Percentiles rank a stretch among this genome's conserved stretches.
phyloP scores from a whole-genome alignment of 2,888 invertebrate species.

The Malachius bipustulatus region DNA sequence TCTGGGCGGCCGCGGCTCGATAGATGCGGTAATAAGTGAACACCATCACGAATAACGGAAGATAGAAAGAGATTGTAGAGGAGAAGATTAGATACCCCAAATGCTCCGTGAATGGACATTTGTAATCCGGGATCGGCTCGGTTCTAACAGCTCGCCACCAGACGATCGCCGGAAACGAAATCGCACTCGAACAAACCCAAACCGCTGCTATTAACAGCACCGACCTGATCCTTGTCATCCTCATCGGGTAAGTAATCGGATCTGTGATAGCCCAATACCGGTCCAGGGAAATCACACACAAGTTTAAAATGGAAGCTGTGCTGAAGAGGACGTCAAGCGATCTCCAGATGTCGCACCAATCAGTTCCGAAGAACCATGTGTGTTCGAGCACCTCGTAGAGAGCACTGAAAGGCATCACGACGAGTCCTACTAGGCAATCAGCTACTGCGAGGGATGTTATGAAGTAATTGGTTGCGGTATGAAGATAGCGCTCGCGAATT shows the following conservation, averaged over 20 bases:
- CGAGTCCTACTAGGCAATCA: constrained; percentile 88
- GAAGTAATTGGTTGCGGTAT: constrained; percentile 96
- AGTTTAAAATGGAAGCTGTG: constrained; percentile 92
- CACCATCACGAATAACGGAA: constrained; percentile 94
- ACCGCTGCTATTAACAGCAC: constrained; percentile 82
- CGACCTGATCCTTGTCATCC: constrained; percentile 83
- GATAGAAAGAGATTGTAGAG: constrained; percentile 94
- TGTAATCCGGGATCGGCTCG: constrained; percentile 67
- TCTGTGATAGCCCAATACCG: constrained; percentile 98
- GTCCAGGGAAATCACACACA: constrained; percentile 93
- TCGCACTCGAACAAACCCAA: constrained; percentile 93
- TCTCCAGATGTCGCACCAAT: constrained; percentile 97
- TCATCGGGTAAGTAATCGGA: constrained; percentile 92
- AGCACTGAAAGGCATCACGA: constrained; percentile 96
- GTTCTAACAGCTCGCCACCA: constrained; percentile 88
- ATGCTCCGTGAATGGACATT: constrained; percentile 95
- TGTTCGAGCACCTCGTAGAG: constrained; percentile 80
- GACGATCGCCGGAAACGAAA: constrained; percentile 95
- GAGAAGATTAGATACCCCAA: constrained; percentile 94
- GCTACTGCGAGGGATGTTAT: constrained; percentile 94
- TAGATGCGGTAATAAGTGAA: constrained; percentile 97
- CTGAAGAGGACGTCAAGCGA: constrained; percentile 94
- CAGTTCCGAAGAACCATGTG: constrained; percentile 88
- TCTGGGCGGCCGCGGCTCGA: constrained; percentile 85
- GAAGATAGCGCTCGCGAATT: constrained; percentile 80